Evolutionary conservation across 2,797 vertebrate species (phyloP), one percentile per base, ranked within the genome.

Genomic region (Limosa lapponica): DNA sequence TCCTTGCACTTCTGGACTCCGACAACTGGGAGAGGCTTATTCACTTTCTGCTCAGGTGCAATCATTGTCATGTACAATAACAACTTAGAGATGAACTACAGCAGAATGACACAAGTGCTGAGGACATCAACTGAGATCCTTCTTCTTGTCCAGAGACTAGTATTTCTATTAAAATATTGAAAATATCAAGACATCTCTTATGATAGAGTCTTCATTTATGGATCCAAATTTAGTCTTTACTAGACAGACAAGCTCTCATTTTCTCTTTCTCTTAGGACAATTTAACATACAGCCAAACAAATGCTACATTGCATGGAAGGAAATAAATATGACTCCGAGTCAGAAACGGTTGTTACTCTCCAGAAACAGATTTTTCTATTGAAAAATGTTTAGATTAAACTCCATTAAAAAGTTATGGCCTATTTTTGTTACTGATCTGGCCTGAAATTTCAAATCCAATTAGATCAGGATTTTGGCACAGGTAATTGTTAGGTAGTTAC

Each of bases 31-130:
- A 20, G 87, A 93, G 25, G 48, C 48, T 96, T 93, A 93, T 90
- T 96, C 48, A 24, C 57, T 91, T 95, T 93, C 95, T 88, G 25
- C 49, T 95, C 75, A 89, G 61, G 64, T 93, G 79, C 48, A 92
- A 52, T 89, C 55, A 71, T 92, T 95, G 91, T 85, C 91, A 86
- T 46, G 36, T 89, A 70, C 82, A 91, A 94, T 94, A 94, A 94
- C 67, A 90, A 86, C 46, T 67, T 93, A 67, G 44, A 86, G 41
- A 66, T 59, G 52, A 92, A 59, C 71, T 85, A 41, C 59, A 77
- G 22, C 7, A 83, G 65, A 81, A 88, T 34, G 44, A 85, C 57
- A 70, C 64, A 95, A 89, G 91, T 48, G 30, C 19, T 70, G 41
- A 64, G n/a, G 66, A 52, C 20, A 86, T 74, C 52, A 91, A 1